A percentile compares a stretch with the other conserved stretches of the same genome.
These are phyloP conservation scores for Syrmaticus mikado DNA, from an alignment of 2,113 vertebrate genomes.

Conservation along the genomic window DNA sequence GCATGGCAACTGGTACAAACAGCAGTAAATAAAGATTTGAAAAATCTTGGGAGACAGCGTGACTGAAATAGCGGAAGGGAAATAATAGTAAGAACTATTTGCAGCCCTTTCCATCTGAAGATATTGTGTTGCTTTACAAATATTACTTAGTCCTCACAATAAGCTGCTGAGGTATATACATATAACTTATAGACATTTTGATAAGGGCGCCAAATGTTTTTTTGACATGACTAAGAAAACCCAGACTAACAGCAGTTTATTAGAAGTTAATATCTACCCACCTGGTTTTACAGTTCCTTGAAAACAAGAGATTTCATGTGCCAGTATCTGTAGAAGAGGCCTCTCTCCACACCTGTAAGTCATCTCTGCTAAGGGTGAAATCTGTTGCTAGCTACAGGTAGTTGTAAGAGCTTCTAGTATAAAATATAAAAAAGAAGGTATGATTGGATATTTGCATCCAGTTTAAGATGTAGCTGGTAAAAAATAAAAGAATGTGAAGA, in stretches of 20 bases:
- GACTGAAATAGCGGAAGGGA: background rate
- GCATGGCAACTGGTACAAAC: conserved; percentile 14
- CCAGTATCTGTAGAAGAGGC: background rate
- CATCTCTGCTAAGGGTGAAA: background rate
- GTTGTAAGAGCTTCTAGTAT: background rate
- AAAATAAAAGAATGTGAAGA: background rate
- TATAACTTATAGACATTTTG: background rate
- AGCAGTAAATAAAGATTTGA: conserved; percentile 15
- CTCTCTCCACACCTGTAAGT: background rate
- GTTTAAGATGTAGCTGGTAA: background rate
- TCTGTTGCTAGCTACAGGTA: background rate
- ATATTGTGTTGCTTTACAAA: background rate
- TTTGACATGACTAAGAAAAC: background rate
- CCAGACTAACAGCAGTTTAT: background rate
- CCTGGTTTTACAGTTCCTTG: background rate
- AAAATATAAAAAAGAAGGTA: background rate
- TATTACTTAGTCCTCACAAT: background rate
- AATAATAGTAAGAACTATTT: background rate
- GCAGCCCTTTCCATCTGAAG: background rate
- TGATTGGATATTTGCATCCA: background rate
- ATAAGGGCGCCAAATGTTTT: background rate
- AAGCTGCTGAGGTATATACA: background rate
- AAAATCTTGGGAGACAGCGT: background rate
- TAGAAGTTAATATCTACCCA: background rate
- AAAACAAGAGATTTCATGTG: background rate